Conservation (phyloP, 2,888 invertebrate genomes). For the Pollenia griseotomentosa region DNA sequence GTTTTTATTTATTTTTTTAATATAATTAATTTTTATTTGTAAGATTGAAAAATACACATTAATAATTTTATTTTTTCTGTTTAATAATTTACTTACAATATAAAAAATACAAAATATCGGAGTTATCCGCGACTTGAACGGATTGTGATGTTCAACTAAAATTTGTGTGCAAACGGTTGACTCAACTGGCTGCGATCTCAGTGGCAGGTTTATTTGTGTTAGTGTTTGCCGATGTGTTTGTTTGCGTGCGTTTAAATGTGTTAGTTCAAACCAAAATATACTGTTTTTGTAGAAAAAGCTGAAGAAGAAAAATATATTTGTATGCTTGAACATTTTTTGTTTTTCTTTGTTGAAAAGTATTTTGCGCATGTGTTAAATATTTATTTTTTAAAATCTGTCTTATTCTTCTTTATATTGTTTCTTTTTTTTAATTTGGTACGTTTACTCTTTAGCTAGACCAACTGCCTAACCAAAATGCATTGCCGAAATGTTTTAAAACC, state of each 20-base stretch:
- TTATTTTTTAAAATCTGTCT: slow-evolving; percentile 59
- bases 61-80: slow-evolving; percentile 54
- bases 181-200: slow-evolving; percentile 81
- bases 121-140: slow-evolving; percentile 85
- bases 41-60: slow-evolving; percentile 7
- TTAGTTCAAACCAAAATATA: slow-evolving; percentile 28
- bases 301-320: slow-evolving; percentile 64
- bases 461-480: slow-evolving; percentile 58
- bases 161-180: slow-evolving; percentile 82
- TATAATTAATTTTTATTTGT: slow-evolving; percentile 14
- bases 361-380: slow-evolving; percentile 66
- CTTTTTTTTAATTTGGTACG: slow-evolving; percentile 26
- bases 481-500: slow-evolving; percentile 32
- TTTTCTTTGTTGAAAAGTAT: slow-evolving; percentile 40
- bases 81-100: slow-evolving; percentile 81
- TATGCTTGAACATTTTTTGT: slow-evolving; percentile 62
- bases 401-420: slow-evolving; percentile 36
- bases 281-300: slow-evolving; percentile 42
- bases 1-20: slow-evolving; percentile 10
- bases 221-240: slow-evolving; percentile 55
- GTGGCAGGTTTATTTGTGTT: slow-evolving; percentile 58
- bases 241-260: slow-evolving; percentile 61
- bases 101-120: slow-evolving; percentile 83
- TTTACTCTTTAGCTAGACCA: slow-evolving; percentile 60
- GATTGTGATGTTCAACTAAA: slow-evolving; percentile 85